Conservation (phyloP, 2,888 invertebrate species). For the Hirtodrosophila confusa region DNA sequence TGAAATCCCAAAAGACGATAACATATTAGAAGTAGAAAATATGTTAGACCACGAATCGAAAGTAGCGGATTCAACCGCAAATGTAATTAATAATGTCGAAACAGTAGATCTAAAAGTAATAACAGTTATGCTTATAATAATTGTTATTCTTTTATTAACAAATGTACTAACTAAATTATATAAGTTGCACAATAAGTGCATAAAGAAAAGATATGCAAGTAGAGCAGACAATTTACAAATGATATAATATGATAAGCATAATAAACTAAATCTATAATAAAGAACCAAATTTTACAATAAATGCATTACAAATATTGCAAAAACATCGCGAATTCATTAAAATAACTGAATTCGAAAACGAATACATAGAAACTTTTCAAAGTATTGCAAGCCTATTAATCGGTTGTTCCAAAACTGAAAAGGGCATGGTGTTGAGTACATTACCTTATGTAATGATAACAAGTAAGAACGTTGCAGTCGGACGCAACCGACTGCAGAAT, state of each 20-base stretch:
- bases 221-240: background rate
- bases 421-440: no score
- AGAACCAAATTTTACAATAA: background rate
- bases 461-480: no score
- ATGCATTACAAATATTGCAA: background rate
- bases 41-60: no score
- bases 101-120: no score
- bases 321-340: background rate
- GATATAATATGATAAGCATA: slow-evolving; percentile 7
- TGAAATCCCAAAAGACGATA: background rate
- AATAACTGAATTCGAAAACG: slow-evolving; percentile 8
- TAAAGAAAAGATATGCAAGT: background rate
- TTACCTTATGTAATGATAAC: no score
- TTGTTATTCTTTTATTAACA: background rate
- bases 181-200: background rate
- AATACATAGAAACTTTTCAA: slow-evolving; percentile 1
- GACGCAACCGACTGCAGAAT: no score
- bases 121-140: no score
- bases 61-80: no score
- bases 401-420: no score
- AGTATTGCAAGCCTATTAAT: background rate
- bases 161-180: background rate
- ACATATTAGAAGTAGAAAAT: background rate
- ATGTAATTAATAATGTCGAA: no score
- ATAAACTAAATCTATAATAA: slow-evolving; percentile 11